These are phyloP conservation scores for Macrosoma leucophasiata DNA, from an alignment of 2,888 invertebrate genomes.

Conservation along the genomic window DNA sequence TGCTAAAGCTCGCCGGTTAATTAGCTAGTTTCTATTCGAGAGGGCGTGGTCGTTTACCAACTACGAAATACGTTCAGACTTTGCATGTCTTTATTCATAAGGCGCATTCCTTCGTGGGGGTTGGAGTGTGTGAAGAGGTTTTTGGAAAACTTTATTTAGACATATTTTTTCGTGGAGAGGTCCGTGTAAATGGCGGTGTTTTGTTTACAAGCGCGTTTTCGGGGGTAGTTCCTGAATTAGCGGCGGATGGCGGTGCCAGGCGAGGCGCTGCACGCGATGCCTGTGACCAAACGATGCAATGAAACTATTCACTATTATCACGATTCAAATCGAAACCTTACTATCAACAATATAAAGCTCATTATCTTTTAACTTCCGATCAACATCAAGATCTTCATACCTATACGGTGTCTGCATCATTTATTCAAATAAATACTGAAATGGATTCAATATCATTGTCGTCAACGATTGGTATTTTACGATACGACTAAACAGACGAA, in stretches of 20 bases:
- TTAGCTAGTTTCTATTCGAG: conserved; percentile 73
- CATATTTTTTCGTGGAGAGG: conserved; percentile 17
- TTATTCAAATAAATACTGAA: too few relatives aligned
- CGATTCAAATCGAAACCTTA: conserved; percentile 43
- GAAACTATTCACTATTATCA: conserved; percentile 34
- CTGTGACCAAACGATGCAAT: conserved; percentile 49
- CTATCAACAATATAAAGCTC: conserved; percentile 36
- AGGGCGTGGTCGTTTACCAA: too few relatives aligned
- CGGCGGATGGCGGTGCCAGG: conserved; percentile 74
- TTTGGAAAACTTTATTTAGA: too few relatives aligned
- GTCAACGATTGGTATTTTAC: too few relatives aligned
- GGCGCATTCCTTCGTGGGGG: too few relatives aligned
- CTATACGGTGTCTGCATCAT: too few relatives aligned
- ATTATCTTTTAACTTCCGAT: conserved; percentile 37
- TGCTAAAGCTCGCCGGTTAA: conserved; percentile 69
- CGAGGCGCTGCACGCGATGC: conserved; percentile 62
- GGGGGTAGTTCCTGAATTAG: conserved; percentile 57
- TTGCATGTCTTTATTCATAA: too few relatives aligned
- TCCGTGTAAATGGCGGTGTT: conserved; percentile 32
- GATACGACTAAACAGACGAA: too few relatives aligned
- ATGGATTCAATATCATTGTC: too few relatives aligned
- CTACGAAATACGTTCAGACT: too few relatives aligned
- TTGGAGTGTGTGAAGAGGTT: too few relatives aligned
- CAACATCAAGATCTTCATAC: conserved; percentile 31
- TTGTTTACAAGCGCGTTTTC: conserved; percentile 57